These are phyloP conservation scores for Thaumetopoea pityocampa DNA, from an alignment of 1,140 invertebrate genomes.

Conservation along the genomic window DNA sequence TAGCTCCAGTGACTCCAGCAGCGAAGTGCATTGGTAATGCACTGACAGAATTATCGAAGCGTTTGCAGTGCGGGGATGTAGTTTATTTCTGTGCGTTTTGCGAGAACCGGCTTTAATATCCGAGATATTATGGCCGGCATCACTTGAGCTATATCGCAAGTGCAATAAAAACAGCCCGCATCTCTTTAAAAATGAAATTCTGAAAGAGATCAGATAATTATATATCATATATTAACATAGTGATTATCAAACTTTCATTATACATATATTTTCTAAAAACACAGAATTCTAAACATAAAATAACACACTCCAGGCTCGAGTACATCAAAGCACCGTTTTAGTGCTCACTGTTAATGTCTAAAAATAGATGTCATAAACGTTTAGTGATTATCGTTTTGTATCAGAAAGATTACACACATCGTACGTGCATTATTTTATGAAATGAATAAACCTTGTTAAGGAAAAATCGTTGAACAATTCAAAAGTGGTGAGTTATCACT, in stretches of 20 bases:
- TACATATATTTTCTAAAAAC: not conserved
- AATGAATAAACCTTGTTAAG: no score
- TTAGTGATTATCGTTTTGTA: conserved; percentile 20
- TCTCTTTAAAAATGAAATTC: no score
- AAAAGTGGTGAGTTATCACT: no score
- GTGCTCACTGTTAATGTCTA: conserved; percentile 25
- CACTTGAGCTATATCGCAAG: conserved; percentile 31
- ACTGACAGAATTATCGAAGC: conserved; percentile 60
- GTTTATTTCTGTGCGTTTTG: conserved; percentile 67
- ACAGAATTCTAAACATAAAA: conserved; percentile 9
- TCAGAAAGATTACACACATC: conserved; percentile 13
- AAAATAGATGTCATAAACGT: conserved; percentile 29
- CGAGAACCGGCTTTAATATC: conserved; percentile 50
- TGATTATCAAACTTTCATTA: not conserved
- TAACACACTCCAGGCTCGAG: conserved; percentile 18
- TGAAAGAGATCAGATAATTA: no score
- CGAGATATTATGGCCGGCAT: conserved; percentile 31
- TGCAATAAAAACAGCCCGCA: no score
- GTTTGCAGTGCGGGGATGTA: conserved; percentile 42
- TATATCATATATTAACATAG: conserved; percentile 3
- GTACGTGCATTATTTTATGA: no score
- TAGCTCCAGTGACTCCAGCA: conserved; percentile 53
- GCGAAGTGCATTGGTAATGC: conserved; percentile 56
- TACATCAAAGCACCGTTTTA: conserved; percentile 27
- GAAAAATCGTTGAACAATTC: no score